phyloP scores from a whole-genome alignment of 1,140 invertebrate species.

The Nilaparvata lugens region DNA sequence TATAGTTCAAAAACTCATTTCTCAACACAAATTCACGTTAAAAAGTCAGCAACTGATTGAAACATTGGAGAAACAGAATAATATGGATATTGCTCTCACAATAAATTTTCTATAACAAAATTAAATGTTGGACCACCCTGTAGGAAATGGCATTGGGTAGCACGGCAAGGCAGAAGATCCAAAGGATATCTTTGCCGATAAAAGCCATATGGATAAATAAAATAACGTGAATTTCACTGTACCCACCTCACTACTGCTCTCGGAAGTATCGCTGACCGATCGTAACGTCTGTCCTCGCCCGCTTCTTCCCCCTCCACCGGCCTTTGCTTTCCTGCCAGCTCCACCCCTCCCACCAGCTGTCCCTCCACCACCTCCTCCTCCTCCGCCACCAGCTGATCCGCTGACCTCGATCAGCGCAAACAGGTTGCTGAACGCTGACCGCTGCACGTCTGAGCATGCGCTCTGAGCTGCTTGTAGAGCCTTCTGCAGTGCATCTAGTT shows the following conservation, averaged over 20 bases:
- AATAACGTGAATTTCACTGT: too few relatives aligned
- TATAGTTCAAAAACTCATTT: too few relatives aligned
- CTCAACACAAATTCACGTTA: too few relatives aligned
- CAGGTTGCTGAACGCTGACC: constrained; percentile 84
- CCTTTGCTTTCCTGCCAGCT: constrained; percentile 37
- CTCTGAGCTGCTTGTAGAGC: constrained; percentile 67
- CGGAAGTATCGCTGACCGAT: constrained; percentile 51
- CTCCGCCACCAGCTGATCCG: constrained; percentile 53
- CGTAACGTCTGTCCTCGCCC: constrained; percentile 42
- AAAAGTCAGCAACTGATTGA: too few relatives aligned
- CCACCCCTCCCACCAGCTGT: constrained; percentile 38
- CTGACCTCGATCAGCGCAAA: constrained; percentile 83
- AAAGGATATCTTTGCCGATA: too few relatives aligned
- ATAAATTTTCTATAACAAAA: too few relatives aligned
- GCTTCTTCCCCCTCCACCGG: constrained; percentile 39
- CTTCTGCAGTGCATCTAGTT: constrained; percentile 78
- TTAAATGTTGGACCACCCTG: too few relatives aligned
- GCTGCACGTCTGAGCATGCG: constrained; percentile 48
- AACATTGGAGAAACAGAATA: too few relatives aligned
- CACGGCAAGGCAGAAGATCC: too few relatives aligned
- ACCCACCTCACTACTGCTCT: constrained; percentile 68
- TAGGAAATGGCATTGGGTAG: too few relatives aligned
- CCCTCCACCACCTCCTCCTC: constrained; percentile 33
- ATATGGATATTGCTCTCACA: too few relatives aligned
- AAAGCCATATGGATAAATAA: too few relatives aligned